phyloP scores from a whole-genome alignment of 2,113 vertebrate species.

The Poeciliopsis occidentalis region DNA sequence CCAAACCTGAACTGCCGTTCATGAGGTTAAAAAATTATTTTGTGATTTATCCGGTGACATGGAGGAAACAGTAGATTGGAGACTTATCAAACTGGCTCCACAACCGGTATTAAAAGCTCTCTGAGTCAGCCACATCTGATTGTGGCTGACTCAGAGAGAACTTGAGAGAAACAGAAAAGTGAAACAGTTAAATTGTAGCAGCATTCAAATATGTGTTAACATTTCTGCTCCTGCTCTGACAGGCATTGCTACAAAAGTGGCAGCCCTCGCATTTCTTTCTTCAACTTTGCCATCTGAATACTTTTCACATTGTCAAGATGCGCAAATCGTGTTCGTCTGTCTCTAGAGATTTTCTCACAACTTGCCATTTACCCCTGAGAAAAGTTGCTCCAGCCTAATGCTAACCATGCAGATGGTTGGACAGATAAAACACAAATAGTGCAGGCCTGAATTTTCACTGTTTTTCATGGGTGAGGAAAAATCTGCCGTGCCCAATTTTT shows the following conservation, averaged over 20 bases:
- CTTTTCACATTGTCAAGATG: too few species aligned
- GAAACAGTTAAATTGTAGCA: background rate
- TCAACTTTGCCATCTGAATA: too few species aligned
- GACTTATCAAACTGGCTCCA: background rate
- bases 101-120: background rate
- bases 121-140: background rate
- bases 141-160: background rate
- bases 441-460: too few species aligned
- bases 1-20: background rate
- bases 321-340: too few species aligned
- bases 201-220: background rate
- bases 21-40: background rate
- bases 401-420: too few species aligned
- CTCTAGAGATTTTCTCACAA: too few species aligned
- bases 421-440: too few species aligned
- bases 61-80: background rate
- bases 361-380: too few species aligned
- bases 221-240: background rate
- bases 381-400: too few species aligned
- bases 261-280: too few species aligned
- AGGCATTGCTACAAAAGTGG: background rate
- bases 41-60: background rate
- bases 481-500: too few species aligned
- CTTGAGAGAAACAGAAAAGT: background rate
- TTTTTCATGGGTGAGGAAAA: too few species aligned